Evolutionary conservation across 2,888 invertebrate genomes (phyloP), one percentile per base, ranked within the genome.

Genomic region (Perdita meconis): DNA sequence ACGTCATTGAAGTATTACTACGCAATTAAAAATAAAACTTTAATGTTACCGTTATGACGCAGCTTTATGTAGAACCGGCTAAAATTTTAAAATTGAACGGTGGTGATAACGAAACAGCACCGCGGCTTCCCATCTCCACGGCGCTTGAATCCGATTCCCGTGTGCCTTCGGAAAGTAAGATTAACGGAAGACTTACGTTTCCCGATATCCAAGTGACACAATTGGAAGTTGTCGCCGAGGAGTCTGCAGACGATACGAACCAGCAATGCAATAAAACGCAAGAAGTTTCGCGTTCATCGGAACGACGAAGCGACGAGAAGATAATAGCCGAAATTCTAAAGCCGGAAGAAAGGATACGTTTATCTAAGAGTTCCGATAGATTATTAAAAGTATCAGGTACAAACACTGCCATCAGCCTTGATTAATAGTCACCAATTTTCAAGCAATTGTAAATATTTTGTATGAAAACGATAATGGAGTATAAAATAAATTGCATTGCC

Each of bases 361-460:
- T 84, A 64, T 82, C 89, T 47, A 89, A 87, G 65, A 88, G 82
- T 84, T 86, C 89, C 50, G 90, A 90, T 59, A 90, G 88, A 65
- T 86, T 91, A 81, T 87, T 91, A 75, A 92, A 91, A 90, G 78
- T 87, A 79, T 85, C 90, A 75, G 88, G 89, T 82, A 90, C 90
- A 86, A 90, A 90, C 86, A 91, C 90, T 91, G 90, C 91, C 90
- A 89, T 92, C 85, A 91, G 91, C 90, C 91, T 92, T 90, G 92
- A 92, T 78, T 92, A 91, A 56, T 81, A 71, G 63, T 66, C 78
- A 67, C 44, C 74, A 80, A 84, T 74, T 85, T 83, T 88, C 81
- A 85, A 85, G 84, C 85, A 85, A 87, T 79, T 92, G 90, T 92
- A 92, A 82, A 91, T 91, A 91, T 91, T 91, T 92, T 91, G 87